Base-by-base conservation (phyloP, 2,113 vertebrate genomes). In the Todiramphus saurophagus region DNA sequence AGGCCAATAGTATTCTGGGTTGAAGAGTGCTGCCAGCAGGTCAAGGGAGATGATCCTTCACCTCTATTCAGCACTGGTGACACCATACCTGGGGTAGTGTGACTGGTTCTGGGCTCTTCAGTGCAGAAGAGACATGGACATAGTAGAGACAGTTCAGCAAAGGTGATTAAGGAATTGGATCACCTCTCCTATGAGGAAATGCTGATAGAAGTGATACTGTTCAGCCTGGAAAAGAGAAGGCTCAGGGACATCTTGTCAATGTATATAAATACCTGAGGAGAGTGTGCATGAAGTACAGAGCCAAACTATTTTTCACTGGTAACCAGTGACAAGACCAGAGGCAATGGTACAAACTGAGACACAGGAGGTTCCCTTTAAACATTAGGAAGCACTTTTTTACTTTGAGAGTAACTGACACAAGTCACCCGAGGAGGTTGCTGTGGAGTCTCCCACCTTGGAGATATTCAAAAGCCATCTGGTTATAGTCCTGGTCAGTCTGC, bases 61-160 rank as follows among this genome's bases (percentile, higher is more conserved):
- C 41, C 41, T 43, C 41, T 43, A 43, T 15, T 43, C 41, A 43
- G 13, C 41, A 43, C 41, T 44, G 17, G 7, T 35, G 30, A n/a
- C 30, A 20, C 7, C 58, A 53, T 9, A 48, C 2, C 10, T 41
- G 11, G 14, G 39, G 14, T n/a, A 48, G 5, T n/a, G 53, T 6
- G 2, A 48, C 41, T 79, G 9, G 5, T 76, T 72, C 16, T 67
- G 46, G 10, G 5, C 11, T 87, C 37, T 30, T 80, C 19, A 67
- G 18, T n/a, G 18, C 5, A 37, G 51, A 5, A 75, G 13, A 75
- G 16, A 79, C 3, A 16, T 12, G 3, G 7, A 43, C 1, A 0
- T n/a, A 25, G 15, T 10, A 27, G 13, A 62, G 10, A 58, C 0
- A 92, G 30, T 72, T 16, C 30, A 67, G 46, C 0, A 6, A 83